Evolutionary conservation across 2,113 vertebrate species (phyloP).

Genomic region (Dromiciops gliroides): DNA sequence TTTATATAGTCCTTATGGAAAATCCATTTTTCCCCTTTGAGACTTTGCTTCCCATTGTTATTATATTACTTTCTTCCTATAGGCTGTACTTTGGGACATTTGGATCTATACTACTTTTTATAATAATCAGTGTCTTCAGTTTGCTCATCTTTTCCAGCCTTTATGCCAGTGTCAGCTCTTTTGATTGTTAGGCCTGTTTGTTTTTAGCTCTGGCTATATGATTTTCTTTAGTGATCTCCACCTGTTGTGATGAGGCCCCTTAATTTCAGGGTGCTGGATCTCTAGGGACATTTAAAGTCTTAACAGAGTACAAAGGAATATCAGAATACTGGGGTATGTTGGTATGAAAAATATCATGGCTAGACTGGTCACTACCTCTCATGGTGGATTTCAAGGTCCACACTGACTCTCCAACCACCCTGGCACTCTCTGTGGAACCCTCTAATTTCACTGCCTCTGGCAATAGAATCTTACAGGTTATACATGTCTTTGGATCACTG

Average conservation of each 20-base stretch:
- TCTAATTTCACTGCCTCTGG: not conserved
- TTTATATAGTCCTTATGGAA: not conserved
- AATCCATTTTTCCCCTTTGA: not conserved
- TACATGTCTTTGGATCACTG: not conserved
- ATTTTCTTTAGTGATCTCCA: not conserved
- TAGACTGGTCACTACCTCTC: not conserved
- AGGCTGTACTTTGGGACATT: not conserved
- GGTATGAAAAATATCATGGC: not conserved
- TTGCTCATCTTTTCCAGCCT: not conserved
- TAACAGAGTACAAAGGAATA: not conserved
- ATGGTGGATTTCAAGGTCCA: not conserved
- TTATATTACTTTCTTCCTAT: not conserved
- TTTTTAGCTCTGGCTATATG: not conserved
- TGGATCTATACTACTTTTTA: not conserved
- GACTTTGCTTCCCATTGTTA: not conserved
- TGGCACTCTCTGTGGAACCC: not conserved
- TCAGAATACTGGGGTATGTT: not conserved
- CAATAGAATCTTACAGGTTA: not conserved
- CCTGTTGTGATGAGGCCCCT: not conserved
- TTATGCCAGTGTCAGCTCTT: not conserved
- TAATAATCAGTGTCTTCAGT: not conserved
- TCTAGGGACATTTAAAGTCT: not conserved
- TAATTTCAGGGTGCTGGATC: not conserved
- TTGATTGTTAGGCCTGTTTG: not conserved
- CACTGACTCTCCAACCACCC: not conserved